Percentiles rank a stretch among this genome's conserved stretches.
phyloP scores from a whole-genome alignment of 1,140 invertebrate species.

The Bombus fervidus region DNA sequence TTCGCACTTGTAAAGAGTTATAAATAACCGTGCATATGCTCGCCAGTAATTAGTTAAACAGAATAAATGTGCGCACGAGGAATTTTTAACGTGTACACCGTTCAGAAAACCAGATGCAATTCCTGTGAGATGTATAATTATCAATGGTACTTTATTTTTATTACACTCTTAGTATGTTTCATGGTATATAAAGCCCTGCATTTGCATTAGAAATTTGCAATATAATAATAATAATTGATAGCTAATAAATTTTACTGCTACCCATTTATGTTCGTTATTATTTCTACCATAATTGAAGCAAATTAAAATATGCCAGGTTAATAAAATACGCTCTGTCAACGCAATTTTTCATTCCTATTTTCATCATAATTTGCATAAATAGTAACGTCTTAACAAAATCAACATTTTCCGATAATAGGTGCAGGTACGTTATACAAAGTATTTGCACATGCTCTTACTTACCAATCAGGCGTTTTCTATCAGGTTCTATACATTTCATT shows the following conservation, averaged over 20 bases:
- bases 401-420: neutral
- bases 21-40: neutral
- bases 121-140: neutral
- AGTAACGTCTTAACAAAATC: neutral
- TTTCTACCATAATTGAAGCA: neutral
- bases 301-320: neutral
- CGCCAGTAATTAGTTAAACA: neutral
- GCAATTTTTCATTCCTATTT: neutral
- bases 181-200: neutral
- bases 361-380: neutral
- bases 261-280: neutral
- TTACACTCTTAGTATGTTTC: neutral
- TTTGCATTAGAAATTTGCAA: neutral
- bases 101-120: too few relatives aligned
- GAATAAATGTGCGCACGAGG: neutral
- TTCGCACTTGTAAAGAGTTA: neutral
- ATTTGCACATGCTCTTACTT: neutral
- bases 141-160: neutral
- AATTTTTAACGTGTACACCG: neutral
- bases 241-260: too few relatives aligned
- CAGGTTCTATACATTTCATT: neutral
- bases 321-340: too few relatives aligned
- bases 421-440: neutral
- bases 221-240: too few relatives aligned
- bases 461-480: neutral